These are phyloP conservation scores for Tachina fera DNA, from an alignment of 2,888 invertebrate species.

Conservation along the genomic window DNA sequence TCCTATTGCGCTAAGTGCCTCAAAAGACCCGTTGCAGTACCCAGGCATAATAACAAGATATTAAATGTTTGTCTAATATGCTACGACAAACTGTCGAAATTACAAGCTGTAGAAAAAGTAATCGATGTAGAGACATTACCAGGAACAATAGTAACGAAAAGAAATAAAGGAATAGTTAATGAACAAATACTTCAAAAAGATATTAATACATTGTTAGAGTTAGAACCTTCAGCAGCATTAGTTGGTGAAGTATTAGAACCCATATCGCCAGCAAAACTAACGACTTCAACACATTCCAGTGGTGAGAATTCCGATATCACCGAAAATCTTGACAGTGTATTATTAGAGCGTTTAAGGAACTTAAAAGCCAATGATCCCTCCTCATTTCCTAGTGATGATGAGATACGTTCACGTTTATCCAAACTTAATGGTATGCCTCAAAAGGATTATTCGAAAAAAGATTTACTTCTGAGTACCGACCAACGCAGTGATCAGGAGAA, in stretches of 20 bases:
- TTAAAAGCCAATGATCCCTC: constrained; percentile 85
- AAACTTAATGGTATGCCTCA: constrained; percentile 86
- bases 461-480: constrained; percentile 84
- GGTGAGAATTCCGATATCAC: constrained; percentile 76
- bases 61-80: constrained; percentile 87
- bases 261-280: constrained; percentile 56
- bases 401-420: constrained; percentile 87
- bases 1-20: constrained; percentile 93
- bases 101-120: constrained; percentile 75
- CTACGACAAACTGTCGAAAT: constrained; percentile 80
- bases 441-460: constrained; percentile 80
- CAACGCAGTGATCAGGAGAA: constrained; percentile 88
- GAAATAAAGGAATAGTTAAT: constrained; percentile 41
- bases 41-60: constrained; percentile 85
- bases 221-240: constrained; percentile 75
- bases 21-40: constrained; percentile 87
- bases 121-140: constrained; percentile 83
- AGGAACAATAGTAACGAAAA: constrained; percentile 80
- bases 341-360: constrained; percentile 87
- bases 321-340: constrained; percentile 84
- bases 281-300: constrained; percentile 65
- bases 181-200: constrained; percentile 59
- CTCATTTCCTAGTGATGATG: constrained; percentile 84
- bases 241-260: constrained; percentile 78
- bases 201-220: constrained; percentile 61